A percentile compares a stretch with the other conserved stretches of the same genome.
Evolutionary conservation across 2,113 vertebrate genomes (phyloP).

Genomic region (Trichomycterus rosablanca): DNA sequence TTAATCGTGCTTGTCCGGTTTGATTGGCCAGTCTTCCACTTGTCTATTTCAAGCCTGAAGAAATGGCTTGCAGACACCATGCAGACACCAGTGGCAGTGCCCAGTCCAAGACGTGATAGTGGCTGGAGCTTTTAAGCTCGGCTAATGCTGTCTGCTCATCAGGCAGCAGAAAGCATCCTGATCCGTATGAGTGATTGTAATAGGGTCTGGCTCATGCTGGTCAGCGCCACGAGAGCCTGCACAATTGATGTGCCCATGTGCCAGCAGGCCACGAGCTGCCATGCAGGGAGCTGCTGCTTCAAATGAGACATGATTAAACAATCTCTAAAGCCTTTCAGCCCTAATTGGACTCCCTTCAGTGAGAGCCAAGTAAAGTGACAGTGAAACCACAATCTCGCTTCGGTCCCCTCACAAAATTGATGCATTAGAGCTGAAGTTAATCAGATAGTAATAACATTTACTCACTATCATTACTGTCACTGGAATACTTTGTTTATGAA

Average conservation of each 20-base stretch:
- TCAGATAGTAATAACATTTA: not conserved
- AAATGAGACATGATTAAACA: conserved; percentile 31
- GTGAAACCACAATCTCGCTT: conserved; percentile 29
- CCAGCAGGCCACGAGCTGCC: conserved; percentile 10
- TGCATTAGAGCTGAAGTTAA: conserved; percentile 18
- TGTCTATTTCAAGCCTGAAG: conserved; percentile 19
- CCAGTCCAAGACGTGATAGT: conserved; percentile 8
- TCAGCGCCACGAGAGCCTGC: conserved; percentile 10
- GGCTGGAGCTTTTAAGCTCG: conserved; percentile 30
- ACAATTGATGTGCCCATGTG: conserved; percentile 21
- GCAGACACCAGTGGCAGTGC: not conserved
- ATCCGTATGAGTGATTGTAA: conserved; percentile 41
- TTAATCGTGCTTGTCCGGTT: not conserved
- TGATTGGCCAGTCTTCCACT: conserved; percentile 5
- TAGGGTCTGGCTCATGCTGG: conserved; percentile 35
- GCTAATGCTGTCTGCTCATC: conserved; percentile 33
- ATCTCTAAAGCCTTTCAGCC: conserved; percentile 10
- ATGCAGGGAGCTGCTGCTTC: not conserved
- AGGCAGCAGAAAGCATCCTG: conserved; percentile 19
- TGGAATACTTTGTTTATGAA: no score
- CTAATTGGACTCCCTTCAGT: conserved; percentile 20
- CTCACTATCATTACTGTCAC: no score
- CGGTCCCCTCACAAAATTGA: conserved; percentile 18
- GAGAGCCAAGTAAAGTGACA: conserved; percentile 14
- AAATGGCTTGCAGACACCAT: conserved; percentile 19